Evolutionary conservation across 1,140 invertebrate species (phyloP).

Genomic region (Oscheius sp.): DNA sequence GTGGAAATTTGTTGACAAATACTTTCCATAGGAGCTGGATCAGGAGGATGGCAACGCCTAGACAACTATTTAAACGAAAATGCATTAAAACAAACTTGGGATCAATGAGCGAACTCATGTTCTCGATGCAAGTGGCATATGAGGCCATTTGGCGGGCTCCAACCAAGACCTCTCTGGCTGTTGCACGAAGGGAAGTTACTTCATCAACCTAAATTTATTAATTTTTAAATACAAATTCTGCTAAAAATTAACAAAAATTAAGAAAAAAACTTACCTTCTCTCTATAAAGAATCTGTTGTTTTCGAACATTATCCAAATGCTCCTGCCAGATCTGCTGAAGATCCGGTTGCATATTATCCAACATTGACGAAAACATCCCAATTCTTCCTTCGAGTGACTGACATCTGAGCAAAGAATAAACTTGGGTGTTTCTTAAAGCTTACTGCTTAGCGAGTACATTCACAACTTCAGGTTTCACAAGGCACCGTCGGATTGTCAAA

Average conservation of each 20-base stretch:
- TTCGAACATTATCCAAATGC: slow-evolving; percentile 45
- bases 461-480: slow-evolving; percentile 47
- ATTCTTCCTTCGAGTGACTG: slow-evolving; percentile 40
- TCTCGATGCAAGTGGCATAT: slow-evolving; percentile 42
- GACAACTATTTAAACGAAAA: slow-evolving; percentile 3
- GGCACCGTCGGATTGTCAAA: slow-evolving; percentile 50
- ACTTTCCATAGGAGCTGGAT: slow-evolving; percentile 58
- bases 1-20: slow-evolving; percentile 55
- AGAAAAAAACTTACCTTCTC: slow-evolving; percentile 42
- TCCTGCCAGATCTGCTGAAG: slow-evolving; percentile 53
- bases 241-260: too few species aligned
- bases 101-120: slow-evolving; percentile 31
- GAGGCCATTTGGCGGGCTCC: slow-evolving; percentile 48
- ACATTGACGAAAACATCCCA: slow-evolving; percentile 36
- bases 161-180: slow-evolving; percentile 39
- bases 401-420: slow-evolving; percentile 29
- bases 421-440: background rate
- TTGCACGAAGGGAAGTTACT: slow-evolving; percentile 43
- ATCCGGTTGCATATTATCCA: slow-evolving; percentile 48
- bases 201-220: slow-evolving; percentile 36
- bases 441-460: slow-evolving; percentile 44
- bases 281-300: slow-evolving; percentile 50
- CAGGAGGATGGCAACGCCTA: slow-evolving; percentile 42
- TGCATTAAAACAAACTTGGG: slow-evolving; percentile 16
- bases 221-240: slow-evolving; percentile 2